These are phyloP conservation scores for Nylanderia fulva DNA, from an alignment of 1,140 invertebrate genomes.

Conservation along the genomic window DNA sequence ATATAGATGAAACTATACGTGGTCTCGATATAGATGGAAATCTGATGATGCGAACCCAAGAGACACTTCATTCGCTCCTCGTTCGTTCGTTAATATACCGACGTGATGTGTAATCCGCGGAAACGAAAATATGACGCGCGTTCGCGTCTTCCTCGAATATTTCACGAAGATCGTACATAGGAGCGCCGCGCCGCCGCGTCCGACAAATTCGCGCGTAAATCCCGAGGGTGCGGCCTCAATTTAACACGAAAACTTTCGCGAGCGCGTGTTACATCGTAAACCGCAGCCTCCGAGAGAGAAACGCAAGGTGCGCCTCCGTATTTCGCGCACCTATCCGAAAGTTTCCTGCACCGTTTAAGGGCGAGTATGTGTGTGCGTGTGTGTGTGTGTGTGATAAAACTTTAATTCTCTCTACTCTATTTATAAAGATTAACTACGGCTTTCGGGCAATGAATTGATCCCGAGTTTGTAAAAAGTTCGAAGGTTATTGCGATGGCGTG, in stretches of 20 bases:
- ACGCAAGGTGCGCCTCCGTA: too few relatives aligned
- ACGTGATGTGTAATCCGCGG: not conserved
- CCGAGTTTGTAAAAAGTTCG: not conserved
- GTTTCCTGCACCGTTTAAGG: not conserved
- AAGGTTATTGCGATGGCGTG: not conserved
- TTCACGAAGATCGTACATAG: slow-evolving; percentile 4
- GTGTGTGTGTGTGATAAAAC: not conserved
- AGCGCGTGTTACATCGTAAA: not conserved
- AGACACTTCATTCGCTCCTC: too few relatives aligned
- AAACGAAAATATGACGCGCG: too few relatives aligned
- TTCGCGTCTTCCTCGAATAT: slow-evolving; percentile 1
- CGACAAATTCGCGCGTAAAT: slow-evolving; percentile 22
- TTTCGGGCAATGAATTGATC: not conserved
- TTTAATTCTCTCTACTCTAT: slow-evolving; percentile 20
- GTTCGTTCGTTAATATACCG: slow-evolving; percentile 9
- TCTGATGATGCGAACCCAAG: too few relatives aligned
- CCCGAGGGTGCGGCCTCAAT: not conserved
- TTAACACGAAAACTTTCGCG: slow-evolving; percentile 30
- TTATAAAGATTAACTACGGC: not conserved
- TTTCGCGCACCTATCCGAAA: not conserved
- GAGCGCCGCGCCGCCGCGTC: not conserved
- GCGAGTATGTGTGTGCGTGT: too few relatives aligned
- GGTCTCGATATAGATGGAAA: too few relatives aligned
- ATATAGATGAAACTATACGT: too few relatives aligned
- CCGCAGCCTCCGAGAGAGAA: not conserved